A percentile compares a stretch with the other conserved stretches of the same genome.
Evolutionary conservation across 2,797 vertebrate species (phyloP).

Genomic region (Enteromius radiatus): DNA sequence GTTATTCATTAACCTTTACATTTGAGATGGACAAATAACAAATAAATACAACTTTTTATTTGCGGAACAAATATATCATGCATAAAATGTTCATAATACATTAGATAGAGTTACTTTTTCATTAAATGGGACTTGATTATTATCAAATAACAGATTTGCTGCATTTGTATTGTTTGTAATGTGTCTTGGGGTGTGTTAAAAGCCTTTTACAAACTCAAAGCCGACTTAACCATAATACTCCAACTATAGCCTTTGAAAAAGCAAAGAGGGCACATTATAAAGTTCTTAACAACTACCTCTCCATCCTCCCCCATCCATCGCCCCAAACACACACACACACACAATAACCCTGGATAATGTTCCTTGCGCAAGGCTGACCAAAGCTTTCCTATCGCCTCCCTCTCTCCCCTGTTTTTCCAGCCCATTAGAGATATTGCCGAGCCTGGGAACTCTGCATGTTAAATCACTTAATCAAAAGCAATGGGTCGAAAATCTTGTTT

Average conservation of each 20-base stretch:
- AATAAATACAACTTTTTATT: background rate
- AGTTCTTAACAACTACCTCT: constrained; percentile 83
- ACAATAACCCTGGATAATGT: constrained; percentile 86
- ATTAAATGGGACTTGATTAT: background rate
- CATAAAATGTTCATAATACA: background rate
- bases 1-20: background rate
- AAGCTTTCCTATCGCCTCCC: constrained; percentile 57
- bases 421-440: constrained; percentile 98
- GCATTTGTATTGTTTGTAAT: constrained; percentile 49
- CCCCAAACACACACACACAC: background rate
- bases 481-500: constrained; percentile 99
- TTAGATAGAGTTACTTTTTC: background rate
- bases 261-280: constrained; percentile 71
- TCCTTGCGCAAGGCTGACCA: constrained; percentile 83
- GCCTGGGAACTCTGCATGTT: constrained; percentile 90
- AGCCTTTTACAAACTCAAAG: constrained; percentile 69
- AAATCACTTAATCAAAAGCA: constrained; percentile 99
- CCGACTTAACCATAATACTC: constrained; percentile 74
- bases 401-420: constrained; percentile 83
- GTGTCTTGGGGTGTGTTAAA: constrained; percentile 60
- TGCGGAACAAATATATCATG: background rate
- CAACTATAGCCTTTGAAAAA: constrained; percentile 74
- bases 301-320: constrained; percentile 47
- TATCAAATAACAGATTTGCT: constrained; percentile 13
- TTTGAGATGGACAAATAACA: background rate